phyloP scores from a whole-genome alignment of 2,888 invertebrate species.

The Metalampra italica region DNA sequence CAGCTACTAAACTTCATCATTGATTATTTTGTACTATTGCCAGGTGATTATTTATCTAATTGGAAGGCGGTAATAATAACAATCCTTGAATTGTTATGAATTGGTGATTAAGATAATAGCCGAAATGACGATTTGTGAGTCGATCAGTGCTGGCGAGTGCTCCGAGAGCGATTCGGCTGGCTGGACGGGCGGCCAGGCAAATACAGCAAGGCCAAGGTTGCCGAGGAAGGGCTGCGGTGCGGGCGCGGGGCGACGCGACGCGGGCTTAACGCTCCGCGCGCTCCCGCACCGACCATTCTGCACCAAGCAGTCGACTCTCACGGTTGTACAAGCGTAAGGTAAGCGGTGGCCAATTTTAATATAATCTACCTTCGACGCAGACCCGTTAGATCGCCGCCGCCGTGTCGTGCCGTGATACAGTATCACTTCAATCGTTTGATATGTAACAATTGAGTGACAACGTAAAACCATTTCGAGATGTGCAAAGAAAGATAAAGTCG shows the following conservation, averaged over 20 bases:
- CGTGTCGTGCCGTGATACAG: conserved; percentile 28
- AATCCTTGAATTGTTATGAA: conserved; percentile 23
- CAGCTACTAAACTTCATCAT: background rate
- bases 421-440: conserved; percentile 35
- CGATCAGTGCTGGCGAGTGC: conserved; percentile 30
- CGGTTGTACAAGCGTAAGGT: conserved; percentile 78
- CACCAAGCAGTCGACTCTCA: conserved; percentile 78
- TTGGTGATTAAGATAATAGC: conserved; percentile 23
- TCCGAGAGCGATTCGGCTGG: conserved; percentile 26
- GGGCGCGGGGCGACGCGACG: conserved; percentile 59
- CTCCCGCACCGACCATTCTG: conserved; percentile 73
- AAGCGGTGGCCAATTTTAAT: conserved; percentile 65
- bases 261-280: conserved; percentile 73
- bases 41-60: background rate
- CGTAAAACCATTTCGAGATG: conserved; percentile 51
- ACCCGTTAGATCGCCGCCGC: conserved; percentile 29
- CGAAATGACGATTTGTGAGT: conserved; percentile 28
- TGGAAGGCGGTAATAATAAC: conserved; percentile 1
- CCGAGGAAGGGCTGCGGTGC: conserved; percentile 59
- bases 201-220: conserved; percentile 75
- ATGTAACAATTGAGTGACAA: conserved; percentile 52
- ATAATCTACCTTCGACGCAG: conserved; percentile 40
- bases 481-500: conserved; percentile 62
- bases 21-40: background rate
- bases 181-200: conserved; percentile 36